Evolutionary conservation across 1,140 invertebrate species (phyloP).

Genomic region (Ostrea edulis): DNA sequence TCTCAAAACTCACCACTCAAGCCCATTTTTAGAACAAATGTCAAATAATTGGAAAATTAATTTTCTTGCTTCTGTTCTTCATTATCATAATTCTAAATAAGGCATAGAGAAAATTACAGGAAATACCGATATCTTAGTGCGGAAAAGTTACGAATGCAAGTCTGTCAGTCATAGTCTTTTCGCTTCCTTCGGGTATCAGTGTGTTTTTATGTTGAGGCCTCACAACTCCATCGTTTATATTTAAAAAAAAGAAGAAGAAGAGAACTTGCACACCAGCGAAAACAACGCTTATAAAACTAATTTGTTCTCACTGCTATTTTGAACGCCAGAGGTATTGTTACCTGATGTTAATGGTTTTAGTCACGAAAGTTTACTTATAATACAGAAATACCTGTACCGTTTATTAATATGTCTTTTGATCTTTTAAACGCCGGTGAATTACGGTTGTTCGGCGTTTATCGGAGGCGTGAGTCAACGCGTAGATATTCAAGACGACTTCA

Average conservation of each 20-base stretch:
- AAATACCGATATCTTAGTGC: too few relatives aligned
- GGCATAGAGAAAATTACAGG: too few relatives aligned
- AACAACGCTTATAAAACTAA: constrained; percentile 5
- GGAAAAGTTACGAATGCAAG: too few relatives aligned
- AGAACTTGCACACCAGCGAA: neutral
- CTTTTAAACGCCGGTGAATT: constrained; percentile 23
- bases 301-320: constrained; percentile 8
- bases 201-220: too few relatives aligned
- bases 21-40: too few relatives aligned
- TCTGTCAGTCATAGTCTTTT: too few relatives aligned
- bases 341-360: constrained; percentile 31
- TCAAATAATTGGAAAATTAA: too few relatives aligned
- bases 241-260: too few relatives aligned
- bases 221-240: too few relatives aligned
- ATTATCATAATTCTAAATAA: too few relatives aligned
- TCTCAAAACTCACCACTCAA: neutral
- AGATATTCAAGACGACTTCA: constrained; percentile 10
- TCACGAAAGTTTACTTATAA: constrained; percentile 33
- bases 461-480: constrained; percentile 13
- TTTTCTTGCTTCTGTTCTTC: too few relatives aligned
- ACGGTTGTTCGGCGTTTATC: constrained; percentile 17
- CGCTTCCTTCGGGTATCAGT: too few relatives aligned
- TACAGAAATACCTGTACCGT: constrained; percentile 25
- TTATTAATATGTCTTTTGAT: constrained; percentile 40
- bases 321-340: constrained; percentile 34